Base-by-base conservation (phyloP, 2,113 vertebrate genomes). In the Equus przewalskii region DNA sequence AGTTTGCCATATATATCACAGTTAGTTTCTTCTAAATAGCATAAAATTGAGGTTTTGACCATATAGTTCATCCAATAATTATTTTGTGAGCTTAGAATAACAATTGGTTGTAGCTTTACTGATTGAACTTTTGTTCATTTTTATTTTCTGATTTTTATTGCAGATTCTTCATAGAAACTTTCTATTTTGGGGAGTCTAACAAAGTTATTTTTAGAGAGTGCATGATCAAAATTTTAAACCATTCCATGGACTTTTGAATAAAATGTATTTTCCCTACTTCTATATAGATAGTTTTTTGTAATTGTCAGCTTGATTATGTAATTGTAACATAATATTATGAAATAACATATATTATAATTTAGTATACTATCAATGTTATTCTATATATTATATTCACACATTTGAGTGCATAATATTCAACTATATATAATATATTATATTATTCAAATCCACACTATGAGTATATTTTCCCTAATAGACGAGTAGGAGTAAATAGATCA, bases 81-180 rank as follows among this genome's bases (percentile, higher is more conserved):
- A 78, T 1, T 72, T 78, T 19, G 1, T 73, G 49, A 28, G 7
- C 87, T 75, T 36, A 82, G 70, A 70, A 91, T 56, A 75, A n/a
- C 33, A 75, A 67, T 69, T 76, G 51, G 7, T 82, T 49, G 6
- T 24, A 56, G 6, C 51, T 83, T 70, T 88, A 49, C 21, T 93
- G 67, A 62, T 65, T 72, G 1, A 83, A 72, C 10, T 49, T 95
- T 49, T 78, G 11, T 78, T 81, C 9, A 60, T 94, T 82, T 87
- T 49, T 51, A 73, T 82, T 73, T 89, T 73, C 28, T 79, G 28
- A 36, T 44, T 78, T 79, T 95, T 95, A 65, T 89, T 91, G 18
- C 4, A 80, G 19, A 18, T 78, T 75, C 22, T 62, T 84, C 12
- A 87, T n/a, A 67, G 24, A 81, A 60, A 30, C 7, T 60, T 78